These are phyloP conservation scores for Teinopalpus imperialis DNA, from an alignment of 2,888 invertebrate species.

Conservation along the genomic window DNA sequence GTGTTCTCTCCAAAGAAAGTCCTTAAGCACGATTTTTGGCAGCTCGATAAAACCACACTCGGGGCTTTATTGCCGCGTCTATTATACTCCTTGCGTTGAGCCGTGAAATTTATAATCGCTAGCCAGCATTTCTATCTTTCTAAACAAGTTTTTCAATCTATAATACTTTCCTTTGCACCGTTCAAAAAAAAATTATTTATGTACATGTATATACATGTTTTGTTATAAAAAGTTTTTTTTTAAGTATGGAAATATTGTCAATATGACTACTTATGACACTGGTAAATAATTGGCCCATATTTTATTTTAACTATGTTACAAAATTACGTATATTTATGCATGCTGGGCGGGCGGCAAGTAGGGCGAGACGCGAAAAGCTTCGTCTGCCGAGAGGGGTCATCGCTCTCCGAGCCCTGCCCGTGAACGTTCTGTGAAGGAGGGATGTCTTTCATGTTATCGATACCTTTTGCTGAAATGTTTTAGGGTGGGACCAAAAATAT, in stretches of 20 bases:
- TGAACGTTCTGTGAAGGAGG: conserved; percentile 71
- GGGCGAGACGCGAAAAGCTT: conserved; percentile 75
- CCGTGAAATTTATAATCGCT: conserved; percentile 33
- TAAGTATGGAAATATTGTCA: too few relatives aligned
- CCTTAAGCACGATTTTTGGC: conserved; percentile 55
- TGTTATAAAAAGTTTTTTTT: not conserved
- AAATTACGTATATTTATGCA: conserved; percentile 40
- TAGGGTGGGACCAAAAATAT: conserved; percentile 16
- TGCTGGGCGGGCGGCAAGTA: conserved; percentile 71
- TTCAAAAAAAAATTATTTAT: not conserved
- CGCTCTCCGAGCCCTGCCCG: conserved; percentile 74
- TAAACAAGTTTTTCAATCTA: conserved; percentile 24
- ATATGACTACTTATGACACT: not conserved
- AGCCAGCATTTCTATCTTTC: conserved; percentile 20
- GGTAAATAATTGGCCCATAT: conserved; percentile 13
- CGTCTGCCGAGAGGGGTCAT: conserved; percentile 71
- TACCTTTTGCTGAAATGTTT: conserved; percentile 48
- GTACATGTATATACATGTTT: not conserved
- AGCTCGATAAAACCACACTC: conserved; percentile 32
- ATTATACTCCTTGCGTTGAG: conserved; percentile 28
- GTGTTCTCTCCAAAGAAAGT: conserved; percentile 40
- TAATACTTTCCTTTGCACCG: conserved; percentile 24
- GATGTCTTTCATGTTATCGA: conserved; percentile 69
- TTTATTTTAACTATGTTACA: conserved; percentile 21
- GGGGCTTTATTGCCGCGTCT: conserved; percentile 27